Base-by-base conservation (phyloP, 2,797 vertebrate species). In the Scomberomorus guttatus region DNA sequence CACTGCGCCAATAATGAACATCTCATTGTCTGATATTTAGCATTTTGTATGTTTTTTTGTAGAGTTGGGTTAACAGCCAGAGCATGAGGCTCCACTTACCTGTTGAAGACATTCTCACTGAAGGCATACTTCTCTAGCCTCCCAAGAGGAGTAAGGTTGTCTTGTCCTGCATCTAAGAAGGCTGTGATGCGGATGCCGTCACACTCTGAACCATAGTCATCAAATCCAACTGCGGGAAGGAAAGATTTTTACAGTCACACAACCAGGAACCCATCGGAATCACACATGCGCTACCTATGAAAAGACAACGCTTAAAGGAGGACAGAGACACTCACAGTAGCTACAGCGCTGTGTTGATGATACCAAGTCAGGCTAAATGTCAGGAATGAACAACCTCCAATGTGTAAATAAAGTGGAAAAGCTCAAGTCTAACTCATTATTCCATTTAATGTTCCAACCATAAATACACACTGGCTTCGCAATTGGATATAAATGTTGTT, bases 41-140 rank as follows among this genome's bases (percentile, higher is more conserved):
- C 27, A 46, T 68, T 54, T 42, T 64, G 11, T 68, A 6, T 52
- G 5, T 4, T 75, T 51, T 64, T 48, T 55, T 61, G 32, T 6
- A 29, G 42, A 18, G n/a, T 50, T 60, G 27, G 20, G 42, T 70
- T n/a, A 63, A 46, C 22, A 67, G 37, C 4, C 1, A 32, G 22
- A 46, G 32, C 10, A 42, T 42, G 15, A 14, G 15, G 9, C 54
- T 71, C 18, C 18, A 54, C 93, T 95, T 92, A 98, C 98, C 96
- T 96, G 92, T 96, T 97, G 88, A 98, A 98, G 55, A 97, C 92
- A 80, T 96, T 97, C 75, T 97, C 96, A 12, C 97, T 98, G 93
- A 98, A 97, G 66, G 97, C 97, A 14, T 97, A 97, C 87, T 98
- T 98, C 87, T 97, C 97, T 74, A 98, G 93, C 85, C 95, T 95